Base-by-base conservation (phyloP, 2,113 vertebrate genomes). In the Labeo catla region DNA sequence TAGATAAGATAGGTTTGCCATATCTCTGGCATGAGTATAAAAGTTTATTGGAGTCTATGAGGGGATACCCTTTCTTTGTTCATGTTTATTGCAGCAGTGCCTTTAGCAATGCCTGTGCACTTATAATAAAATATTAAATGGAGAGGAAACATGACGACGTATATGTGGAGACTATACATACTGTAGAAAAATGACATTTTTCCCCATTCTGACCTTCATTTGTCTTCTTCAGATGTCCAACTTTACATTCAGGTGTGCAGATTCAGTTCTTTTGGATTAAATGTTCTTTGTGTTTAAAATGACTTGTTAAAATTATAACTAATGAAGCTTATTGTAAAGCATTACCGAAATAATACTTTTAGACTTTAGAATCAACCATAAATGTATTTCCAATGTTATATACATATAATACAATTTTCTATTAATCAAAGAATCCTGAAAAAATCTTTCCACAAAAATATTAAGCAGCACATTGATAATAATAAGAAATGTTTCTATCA, bases 31-130 rank as follows among this genome's bases (percentile, higher is more conserved):
- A 13, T 7, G 13, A 15, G 54, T 6, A 36, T 76, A 28, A 28
- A 28, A 28, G 2, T 28, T 81, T 47, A 19, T 81, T 16, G 45
- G 28, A 34, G 45, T 52, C 8, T 82, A 9, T 34, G 16, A 34
- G 63, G 63, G 63, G 45, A 82, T 68, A 12, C 80, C 61, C 23
- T 49, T 65, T 65, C n/a, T 47, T 49, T 81, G 59, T 66, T 81
- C 15, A 21, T 68, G 47, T 68, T 52, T 68, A 50, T 82, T 13
- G 50, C 8, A 52, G 45, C 0, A 16, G 12, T 82, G 80, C 80
- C 63, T 52, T 82, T 21, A 68, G 63, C 47, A 11, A 34, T 52
- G 23, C 8, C 43, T 28, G 45, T 65, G n/a, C 12, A 81, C 43
- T 82, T 82, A 11, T 68, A 4, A 39, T 66, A 49, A 68, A 68